Evolutionary conservation across 2,113 vertebrate genomes (phyloP).

Genomic region (Clarias gariepinus): DNA sequence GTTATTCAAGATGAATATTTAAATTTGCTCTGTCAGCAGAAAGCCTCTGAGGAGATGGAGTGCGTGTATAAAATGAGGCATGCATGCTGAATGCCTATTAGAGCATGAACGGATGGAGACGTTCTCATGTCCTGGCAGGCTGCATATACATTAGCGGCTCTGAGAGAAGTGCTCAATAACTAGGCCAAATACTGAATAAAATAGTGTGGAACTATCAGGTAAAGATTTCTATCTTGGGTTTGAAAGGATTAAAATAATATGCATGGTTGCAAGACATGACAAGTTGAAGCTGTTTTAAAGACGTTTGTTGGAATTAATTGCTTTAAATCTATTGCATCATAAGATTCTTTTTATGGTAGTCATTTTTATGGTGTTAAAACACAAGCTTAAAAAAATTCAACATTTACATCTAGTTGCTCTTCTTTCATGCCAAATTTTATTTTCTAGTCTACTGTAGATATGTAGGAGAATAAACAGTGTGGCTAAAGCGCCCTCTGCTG

Average conservation of each 20-base stretch:
- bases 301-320: background rate
- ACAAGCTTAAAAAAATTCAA: background rate
- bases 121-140: background rate
- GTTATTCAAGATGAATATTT: constrained; percentile 45
- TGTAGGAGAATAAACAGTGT: constrained; percentile 39
- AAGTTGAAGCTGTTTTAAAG: background rate
- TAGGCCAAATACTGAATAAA: constrained; percentile 5
- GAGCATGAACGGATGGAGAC: constrained; percentile 20
- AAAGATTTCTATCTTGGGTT: background rate
- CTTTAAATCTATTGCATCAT: background rate
- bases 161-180: constrained; percentile 2
- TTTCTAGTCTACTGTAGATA: background rate
- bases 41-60: background rate
- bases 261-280: background rate
- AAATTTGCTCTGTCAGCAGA: constrained; percentile 46
- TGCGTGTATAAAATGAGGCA: constrained; percentile 20
- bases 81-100: constrained; percentile 24
- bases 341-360: background rate
- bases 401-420: background rate
- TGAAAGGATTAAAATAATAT: background rate
- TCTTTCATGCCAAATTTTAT: background rate
- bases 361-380: constrained; percentile 11
- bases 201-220: background rate
- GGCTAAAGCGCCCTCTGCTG: constrained; percentile 63
- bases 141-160: background rate